Evolutionary conservation across 30 jellyfish, hydroid and myxozoan genomes (phyloP), one percentile per base, ranked within the genome.

Genomic region (Aurelia sp.): DNA sequence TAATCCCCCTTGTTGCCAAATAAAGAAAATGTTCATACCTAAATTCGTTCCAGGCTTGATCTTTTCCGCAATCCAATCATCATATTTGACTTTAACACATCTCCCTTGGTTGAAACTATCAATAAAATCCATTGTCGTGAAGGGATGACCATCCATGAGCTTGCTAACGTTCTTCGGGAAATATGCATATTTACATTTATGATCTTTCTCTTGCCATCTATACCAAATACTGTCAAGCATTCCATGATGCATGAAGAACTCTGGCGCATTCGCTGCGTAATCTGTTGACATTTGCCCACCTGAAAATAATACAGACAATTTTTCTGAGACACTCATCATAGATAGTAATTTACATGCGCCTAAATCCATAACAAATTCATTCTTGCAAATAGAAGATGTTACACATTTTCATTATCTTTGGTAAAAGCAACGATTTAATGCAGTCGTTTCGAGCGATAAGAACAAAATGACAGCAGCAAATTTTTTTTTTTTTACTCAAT

Each of bases 221-320:
- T 74, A 50, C 95, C 95, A 86, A 11, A 86, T 74, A 51, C 65
- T 64, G 76, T 86, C 95, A 16, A 86, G 79, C 61, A 74, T 71
- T 9, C 70, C 95, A 65, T 86, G 95, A 50, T 86, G 95, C 40
- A 86, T 47, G 38, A 86, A 86, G 80, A 86, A 86, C 85, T 74
- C 95, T 21, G 95, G 95, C 15, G 95, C 81, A 55, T 75, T 72
- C 8, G 88, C 89, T 3, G 95, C 89, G 22, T 65, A 67, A 16
- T 50, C 79, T 4, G 89, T 33, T 31, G 75, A 74, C 95, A 86
- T 86, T n/a, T 52, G 44, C 38, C 95, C 95, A 44, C 91, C 91
- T 81, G 55, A 7, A 44, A 9, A 44, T 9, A 8, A 44, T 44
- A 8, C 55, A 44, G 55, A 44, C 15, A 9, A 44, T 44, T 44